phyloP scores from a whole-genome alignment of 2,113 vertebrate species.

The Syngnathus scovelli region DNA sequence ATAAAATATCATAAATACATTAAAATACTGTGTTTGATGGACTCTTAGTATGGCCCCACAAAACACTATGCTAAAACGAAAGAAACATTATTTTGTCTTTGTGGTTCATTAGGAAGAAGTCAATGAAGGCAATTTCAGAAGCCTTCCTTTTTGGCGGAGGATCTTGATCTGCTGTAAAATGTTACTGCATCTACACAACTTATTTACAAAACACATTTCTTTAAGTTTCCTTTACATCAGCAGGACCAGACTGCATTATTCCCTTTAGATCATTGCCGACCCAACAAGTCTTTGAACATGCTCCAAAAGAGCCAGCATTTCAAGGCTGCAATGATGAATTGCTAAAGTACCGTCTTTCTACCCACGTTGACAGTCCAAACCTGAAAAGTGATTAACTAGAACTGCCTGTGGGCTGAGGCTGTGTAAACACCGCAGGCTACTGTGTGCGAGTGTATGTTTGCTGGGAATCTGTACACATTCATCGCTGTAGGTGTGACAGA shows the following conservation, averaged over 20 bases:
- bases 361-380: constrained; percentile 24
- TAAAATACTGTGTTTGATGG: neutral
- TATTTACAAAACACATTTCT: constrained; percentile 44
- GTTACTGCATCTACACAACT: constrained; percentile 34
- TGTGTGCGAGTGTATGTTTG: constrained; percentile 11
- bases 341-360: constrained; percentile 29
- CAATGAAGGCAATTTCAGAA: constrained; percentile 45
- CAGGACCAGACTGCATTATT: constrained; percentile 54
- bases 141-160: constrained; percentile 22
- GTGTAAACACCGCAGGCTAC: constrained; percentile 43
- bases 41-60: constrained; percentile 22
- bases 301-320: constrained; percentile 28
- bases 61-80: neutral
- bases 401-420: constrained; percentile 39
- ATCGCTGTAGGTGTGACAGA: constrained; percentile 49
- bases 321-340: constrained; percentile 36
- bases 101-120: constrained; percentile 29
- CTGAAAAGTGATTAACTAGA: constrained; percentile 44
- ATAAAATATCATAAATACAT: constrained; percentile 50
- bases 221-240: constrained; percentile 66
- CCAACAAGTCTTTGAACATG: constrained; percentile 37
- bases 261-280: constrained; percentile 47
- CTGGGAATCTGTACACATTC: constrained; percentile 42
- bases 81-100: constrained; percentile 3
- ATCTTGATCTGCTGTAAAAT: constrained; percentile 22